Conservation (phyloP, 2,113 vertebrate species). For the Gyps fulvus region DNA sequence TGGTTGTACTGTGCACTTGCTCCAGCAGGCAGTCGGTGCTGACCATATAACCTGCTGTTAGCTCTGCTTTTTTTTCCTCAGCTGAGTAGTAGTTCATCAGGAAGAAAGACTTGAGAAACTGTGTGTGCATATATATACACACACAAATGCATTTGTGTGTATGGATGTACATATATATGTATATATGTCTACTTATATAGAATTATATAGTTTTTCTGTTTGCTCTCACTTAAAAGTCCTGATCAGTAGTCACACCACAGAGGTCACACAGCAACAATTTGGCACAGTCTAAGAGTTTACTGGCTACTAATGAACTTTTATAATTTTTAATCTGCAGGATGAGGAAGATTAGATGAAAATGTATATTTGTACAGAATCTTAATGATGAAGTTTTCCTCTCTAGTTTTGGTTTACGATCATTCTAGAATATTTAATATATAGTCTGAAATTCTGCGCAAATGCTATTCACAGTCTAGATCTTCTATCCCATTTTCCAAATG, state of each 20-base stretch:
- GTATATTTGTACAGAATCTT: not conserved
- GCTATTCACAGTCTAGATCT: not conserved
- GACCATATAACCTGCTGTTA: not conserved
- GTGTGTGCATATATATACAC: not conserved
- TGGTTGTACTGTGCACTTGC: not conserved
- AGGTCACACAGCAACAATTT: not conserved
- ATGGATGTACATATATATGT: not conserved
- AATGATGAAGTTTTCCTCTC: not conserved
- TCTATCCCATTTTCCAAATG: not conserved
- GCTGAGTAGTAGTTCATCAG: not conserved
- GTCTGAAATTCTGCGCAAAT: not conserved
- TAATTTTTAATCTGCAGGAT: not conserved
- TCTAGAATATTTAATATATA: not conserved
- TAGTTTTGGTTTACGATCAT: not conserved
- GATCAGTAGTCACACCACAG: not conserved
- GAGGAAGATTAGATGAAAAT: not conserved
- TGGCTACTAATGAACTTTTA: not conserved
- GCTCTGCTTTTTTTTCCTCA: not conserved
- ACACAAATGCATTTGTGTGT: no score
- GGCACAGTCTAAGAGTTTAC: not conserved
- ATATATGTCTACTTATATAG: no score
- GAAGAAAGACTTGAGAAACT: not conserved
- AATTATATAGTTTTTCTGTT: not conserved
- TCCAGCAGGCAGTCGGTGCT: not conserved
- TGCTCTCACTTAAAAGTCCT: not conserved